phyloP scores from a whole-genome alignment of 2,113 vertebrate genomes.

The Elachura formosa region DNA sequence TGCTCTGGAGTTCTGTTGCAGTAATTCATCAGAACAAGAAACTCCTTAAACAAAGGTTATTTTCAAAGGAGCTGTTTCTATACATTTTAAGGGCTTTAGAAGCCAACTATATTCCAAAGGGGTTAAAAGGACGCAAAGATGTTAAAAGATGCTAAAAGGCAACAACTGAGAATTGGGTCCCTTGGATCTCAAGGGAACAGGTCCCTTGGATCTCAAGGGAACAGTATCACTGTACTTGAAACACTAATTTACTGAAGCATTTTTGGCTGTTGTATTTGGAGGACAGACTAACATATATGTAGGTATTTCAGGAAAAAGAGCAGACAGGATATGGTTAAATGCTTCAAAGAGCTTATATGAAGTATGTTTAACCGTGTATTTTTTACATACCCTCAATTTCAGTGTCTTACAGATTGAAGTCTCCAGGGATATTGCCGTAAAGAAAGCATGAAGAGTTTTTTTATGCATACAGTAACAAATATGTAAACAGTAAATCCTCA shows the following conservation, averaged over 20 bases:
- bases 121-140: background rate
- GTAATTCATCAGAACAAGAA: background rate
- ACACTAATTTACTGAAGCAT: background rate
- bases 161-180: background rate
- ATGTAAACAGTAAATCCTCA: background rate
- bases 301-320: background rate
- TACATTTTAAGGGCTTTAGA: background rate
- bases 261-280: background rate
- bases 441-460: background rate
- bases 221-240: background rate
- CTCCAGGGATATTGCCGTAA: background rate
- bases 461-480: background rate
- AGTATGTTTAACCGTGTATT: background rate
- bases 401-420: background rate
- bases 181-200: background rate
- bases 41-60: background rate
- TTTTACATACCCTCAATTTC: background rate
- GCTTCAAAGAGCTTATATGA: background rate
- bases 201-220: background rate
- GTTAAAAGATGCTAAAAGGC: too few relatives aligned
- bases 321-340: background rate
- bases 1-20: background rate
- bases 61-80: background rate
- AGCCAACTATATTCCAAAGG: background rate
- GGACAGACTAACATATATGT: background rate